A percentile compares a stretch with the other conserved stretches of the same genome.
These are phyloP conservation scores for Sarcophaga rosellei DNA, from an alignment of 2,888 invertebrate genomes.

Conservation along the genomic window DNA sequence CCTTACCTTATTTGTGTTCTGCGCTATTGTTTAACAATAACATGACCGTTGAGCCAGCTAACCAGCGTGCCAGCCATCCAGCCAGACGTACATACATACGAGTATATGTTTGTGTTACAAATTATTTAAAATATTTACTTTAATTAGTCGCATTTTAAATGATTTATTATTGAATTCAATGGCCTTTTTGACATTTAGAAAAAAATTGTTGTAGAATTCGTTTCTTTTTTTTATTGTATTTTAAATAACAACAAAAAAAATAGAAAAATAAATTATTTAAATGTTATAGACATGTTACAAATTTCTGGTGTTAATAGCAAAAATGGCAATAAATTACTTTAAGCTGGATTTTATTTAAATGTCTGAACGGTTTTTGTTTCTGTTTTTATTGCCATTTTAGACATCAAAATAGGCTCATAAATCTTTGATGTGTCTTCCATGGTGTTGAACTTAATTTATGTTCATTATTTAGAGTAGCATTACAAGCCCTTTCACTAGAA, in stretches of 20 bases:
- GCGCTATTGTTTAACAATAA: slow-evolving; percentile 29
- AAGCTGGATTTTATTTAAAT: neutral
- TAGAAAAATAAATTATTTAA: neutral
- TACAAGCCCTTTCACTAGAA: too few species aligned
- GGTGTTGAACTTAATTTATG: too few species aligned
- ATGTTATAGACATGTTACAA: slow-evolving; percentile 46
- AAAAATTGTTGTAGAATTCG: neutral
- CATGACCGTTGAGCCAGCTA: neutral
- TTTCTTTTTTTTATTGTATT: slow-evolving; percentile 1
- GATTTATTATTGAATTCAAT: slow-evolving; percentile 58
- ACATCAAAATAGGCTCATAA: too few species aligned
- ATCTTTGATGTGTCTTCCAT: too few species aligned
- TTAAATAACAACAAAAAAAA: slow-evolving; percentile 48
- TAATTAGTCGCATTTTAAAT: slow-evolving; percentile 68
- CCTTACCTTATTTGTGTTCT: neutral
- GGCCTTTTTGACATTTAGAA: slow-evolving; percentile 55
- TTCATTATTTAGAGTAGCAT: too few species aligned
- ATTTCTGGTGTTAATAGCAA: slow-evolving; percentile 29
- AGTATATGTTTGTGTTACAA: slow-evolving; percentile 3
- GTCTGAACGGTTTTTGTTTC: too few species aligned
- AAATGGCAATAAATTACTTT: slow-evolving; percentile 24
- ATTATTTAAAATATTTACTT: slow-evolving; percentile 55
- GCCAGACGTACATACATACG: neutral
- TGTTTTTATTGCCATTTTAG: too few species aligned
- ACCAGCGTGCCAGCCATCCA: neutral